Base-by-base conservation (phyloP, 2,797 vertebrate genomes). In the Amblyraja radiata region DNA sequence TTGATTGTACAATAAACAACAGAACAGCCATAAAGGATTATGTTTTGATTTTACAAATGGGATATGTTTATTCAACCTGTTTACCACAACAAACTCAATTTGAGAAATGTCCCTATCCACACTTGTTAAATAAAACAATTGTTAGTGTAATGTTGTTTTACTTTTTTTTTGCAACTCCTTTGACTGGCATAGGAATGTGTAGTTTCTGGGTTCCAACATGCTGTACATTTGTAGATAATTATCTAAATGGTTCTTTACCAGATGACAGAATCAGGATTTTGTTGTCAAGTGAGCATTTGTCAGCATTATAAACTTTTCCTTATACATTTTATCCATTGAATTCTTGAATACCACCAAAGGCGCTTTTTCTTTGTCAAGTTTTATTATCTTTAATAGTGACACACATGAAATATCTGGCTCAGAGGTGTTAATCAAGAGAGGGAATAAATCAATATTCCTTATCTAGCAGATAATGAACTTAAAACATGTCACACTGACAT, bases 41-140 rank as follows among this genome's bases (percentile, higher is more conserved):
- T 84, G 81, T 46, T 61, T 88, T 88, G 16, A 88, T 88, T 68
- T 65, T 32, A 65, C 61, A 68, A 16, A 13, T 68, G 10, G 63
- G 63, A 36, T 88, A 10, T 88, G 14, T 36, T 88, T 6, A 88
- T 65, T 2, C 21, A 88, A 88, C n/a, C n/a, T n/a, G 68, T 10
- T 65, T 88, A 32, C 84, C 61, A 65, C 61, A 8, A 65, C 6
- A 14, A 16, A 83, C 13, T 18, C 25, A 65, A 18, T 88, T 88
- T 88, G 84, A 65, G 84, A 88, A 88, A 88, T 32, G 84, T 68
- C 61, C 18, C 63, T 88, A 65, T 88, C n/a, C 16, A 36, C n/a
- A 36, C n/a, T 32, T 88, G 84, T 88, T 39, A 68, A 88, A 88
- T 68, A 36, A 68, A 88, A 68, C 28, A 2, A 36, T 36, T 28